Evolutionary conservation across 2,888 invertebrate genomes (phyloP).

Genomic region (Hypselothyrea guttata): DNA sequence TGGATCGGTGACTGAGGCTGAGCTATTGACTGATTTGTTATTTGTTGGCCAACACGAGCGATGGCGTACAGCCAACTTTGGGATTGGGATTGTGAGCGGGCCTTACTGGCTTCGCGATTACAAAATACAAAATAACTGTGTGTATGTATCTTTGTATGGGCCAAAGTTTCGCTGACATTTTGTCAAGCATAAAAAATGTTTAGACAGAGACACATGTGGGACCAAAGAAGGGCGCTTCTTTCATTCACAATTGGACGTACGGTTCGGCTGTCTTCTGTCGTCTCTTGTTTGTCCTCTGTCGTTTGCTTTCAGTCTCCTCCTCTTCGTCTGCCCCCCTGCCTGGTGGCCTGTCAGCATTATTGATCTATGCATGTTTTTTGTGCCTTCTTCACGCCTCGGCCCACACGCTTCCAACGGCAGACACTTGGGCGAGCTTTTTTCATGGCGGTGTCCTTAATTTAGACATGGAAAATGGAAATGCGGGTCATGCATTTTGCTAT

Average conservation of each 20-base stretch:
- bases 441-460: slow-evolving; percentile 74
- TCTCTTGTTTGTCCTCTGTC: neutral
- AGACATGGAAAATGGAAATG: slow-evolving; percentile 68
- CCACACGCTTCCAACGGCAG: slow-evolving; percentile 47
- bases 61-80: slow-evolving; percentile 45
- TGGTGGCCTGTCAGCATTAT: slow-evolving; percentile 62
- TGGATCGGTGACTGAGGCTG: slow-evolving; percentile 39
- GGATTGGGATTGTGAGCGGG: slow-evolving; percentile 38
- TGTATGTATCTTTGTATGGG: slow-evolving; percentile 5
- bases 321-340: slow-evolving; percentile 3
- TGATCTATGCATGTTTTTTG: slow-evolving; percentile 61
- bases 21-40: slow-evolving; percentile 66
- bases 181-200: slow-evolving; percentile 62
- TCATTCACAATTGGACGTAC: slow-evolving; percentile 25
- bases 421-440: slow-evolving; percentile 59
- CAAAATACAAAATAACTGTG: slow-evolving; percentile 35
- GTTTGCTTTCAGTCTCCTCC: no score
- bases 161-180: slow-evolving; percentile 59
- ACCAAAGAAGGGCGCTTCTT: slow-evolving; percentile 57
- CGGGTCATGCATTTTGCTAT: slow-evolving; percentile 56
- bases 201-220: slow-evolving; percentile 22
- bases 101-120: slow-evolving; percentile 50
- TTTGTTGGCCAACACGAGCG: slow-evolving; percentile 46
- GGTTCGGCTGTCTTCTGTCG: neutral
- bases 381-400: slow-evolving; percentile 57